Percentiles rank a stretch among this genome's conserved stretches.
Conservation (phyloP, 2,888 invertebrate species). For the Amblyteles armatorius region DNA sequence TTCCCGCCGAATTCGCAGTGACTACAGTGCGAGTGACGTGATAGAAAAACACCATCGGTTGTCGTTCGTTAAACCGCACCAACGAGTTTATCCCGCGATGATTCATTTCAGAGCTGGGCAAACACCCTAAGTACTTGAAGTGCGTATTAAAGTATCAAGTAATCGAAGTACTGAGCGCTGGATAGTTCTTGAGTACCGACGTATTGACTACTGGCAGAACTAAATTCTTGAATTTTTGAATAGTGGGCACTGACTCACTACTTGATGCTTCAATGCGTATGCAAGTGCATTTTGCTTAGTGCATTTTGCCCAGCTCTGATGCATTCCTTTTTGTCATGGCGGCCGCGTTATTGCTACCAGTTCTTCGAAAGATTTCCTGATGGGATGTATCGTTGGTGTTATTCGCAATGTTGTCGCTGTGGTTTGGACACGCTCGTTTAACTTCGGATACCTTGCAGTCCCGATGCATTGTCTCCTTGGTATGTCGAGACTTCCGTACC, state of each 20-base stretch:
- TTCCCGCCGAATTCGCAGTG: not conserved
- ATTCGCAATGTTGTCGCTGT: slow-evolving; percentile 19
- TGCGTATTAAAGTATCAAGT: too few species aligned
- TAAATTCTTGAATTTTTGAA: too few species aligned
- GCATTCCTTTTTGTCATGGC: slow-evolving; percentile 32
- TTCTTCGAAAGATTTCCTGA: slow-evolving; percentile 5
- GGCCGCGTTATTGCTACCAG: slow-evolving; percentile 10
- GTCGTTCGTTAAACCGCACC: slow-evolving; percentile 34
- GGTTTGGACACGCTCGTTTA: slow-evolving; percentile 6
- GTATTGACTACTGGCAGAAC: too few species aligned
- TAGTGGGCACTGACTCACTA: too few species aligned
- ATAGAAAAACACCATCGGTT: slow-evolving; percentile 46
- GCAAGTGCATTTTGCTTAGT: too few species aligned
- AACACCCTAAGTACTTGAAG: too few species aligned
- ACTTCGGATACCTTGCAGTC: not conserved
- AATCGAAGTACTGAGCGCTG: too few species aligned
- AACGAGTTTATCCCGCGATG: slow-evolving; percentile 23
- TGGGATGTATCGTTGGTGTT: slow-evolving; percentile 25
- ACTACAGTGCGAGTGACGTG: slow-evolving; percentile 40
- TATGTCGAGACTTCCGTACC: not conserved
- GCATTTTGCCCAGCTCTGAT: not conserved
- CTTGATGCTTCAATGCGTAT: too few species aligned
- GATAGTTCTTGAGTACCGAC: too few species aligned
- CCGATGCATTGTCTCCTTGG: not conserved
- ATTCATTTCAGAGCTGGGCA: slow-evolving; percentile 2